A percentile compares a stretch with the other conserved stretches of the same genome.
These are phyloP conservation scores for Polydrusus cervinus DNA, from an alignment of 2,888 invertebrate species.

Conservation along the genomic window DNA sequence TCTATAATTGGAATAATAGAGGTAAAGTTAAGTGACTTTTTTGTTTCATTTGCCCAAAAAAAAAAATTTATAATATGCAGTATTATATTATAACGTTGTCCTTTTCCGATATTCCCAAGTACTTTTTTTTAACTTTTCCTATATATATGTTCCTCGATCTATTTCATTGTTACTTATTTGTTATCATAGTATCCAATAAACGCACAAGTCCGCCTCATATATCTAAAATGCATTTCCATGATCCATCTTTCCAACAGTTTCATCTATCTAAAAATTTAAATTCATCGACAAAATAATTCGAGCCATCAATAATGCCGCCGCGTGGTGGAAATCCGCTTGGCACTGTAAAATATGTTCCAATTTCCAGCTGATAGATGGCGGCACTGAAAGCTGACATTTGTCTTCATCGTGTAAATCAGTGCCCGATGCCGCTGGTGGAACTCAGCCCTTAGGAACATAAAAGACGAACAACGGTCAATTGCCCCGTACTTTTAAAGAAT, in stretches of 20 bases:
- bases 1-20: too few relatives aligned
- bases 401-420: constrained; percentile 68
- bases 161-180: too few relatives aligned
- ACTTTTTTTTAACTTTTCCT: too few relatives aligned
- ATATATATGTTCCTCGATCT: too few relatives aligned
- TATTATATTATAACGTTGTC: too few relatives aligned
- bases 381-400: constrained; percentile 69
- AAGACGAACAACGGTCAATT: constrained; percentile 20
- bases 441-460: constrained; percentile 43
- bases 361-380: constrained; percentile 65
- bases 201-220: not conserved
- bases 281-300: constrained; percentile 48
- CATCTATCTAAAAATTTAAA: constrained; percentile 51
- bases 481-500: not conserved
- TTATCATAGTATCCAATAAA: not conserved
- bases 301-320: constrained; percentile 46
- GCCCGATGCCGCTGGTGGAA: constrained; percentile 40
- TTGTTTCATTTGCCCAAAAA: too few relatives aligned
- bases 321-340: constrained; percentile 52
- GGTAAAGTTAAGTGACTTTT: too few relatives aligned
- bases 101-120: too few relatives aligned
- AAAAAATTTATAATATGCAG: too few relatives aligned
- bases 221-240: constrained; percentile 4
- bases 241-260: constrained; percentile 25
- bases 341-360: constrained; percentile 64